Evolutionary conservation across 1,140 invertebrate species (phyloP).

Genomic region (Caenorhabditis elegans): DNA sequence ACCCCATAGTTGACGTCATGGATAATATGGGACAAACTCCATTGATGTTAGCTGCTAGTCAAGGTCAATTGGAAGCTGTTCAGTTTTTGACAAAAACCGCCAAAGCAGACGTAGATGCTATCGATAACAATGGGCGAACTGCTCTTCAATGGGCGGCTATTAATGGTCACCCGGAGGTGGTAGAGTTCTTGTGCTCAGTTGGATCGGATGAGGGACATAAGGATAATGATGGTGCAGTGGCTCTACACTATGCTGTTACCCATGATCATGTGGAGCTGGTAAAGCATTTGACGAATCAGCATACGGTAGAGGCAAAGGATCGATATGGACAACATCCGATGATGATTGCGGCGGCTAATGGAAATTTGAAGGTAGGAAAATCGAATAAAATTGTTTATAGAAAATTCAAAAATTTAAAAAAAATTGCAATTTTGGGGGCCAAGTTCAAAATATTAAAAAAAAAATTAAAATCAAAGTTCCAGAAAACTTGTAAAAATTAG

Average conservation of each 20-base stretch:
- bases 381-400: too few relatives aligned
- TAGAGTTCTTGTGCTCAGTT: slow-evolving; percentile 47
- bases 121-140: slow-evolving; percentile 45
- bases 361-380: slow-evolving; percentile 41
- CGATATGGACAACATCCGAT: slow-evolving; percentile 38
- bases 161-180: slow-evolving; percentile 41
- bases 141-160: slow-evolving; percentile 41
- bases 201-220: slow-evolving; percentile 51
- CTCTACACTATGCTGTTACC: slow-evolving; percentile 47
- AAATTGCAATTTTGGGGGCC: too few relatives aligned
- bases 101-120: slow-evolving; percentile 44
- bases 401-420: too few relatives aligned
- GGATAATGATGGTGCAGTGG: slow-evolving; percentile 50
- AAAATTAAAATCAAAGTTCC: too few relatives aligned
- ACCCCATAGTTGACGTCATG: slow-evolving; percentile 23
- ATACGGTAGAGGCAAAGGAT: slow-evolving; percentile 44
- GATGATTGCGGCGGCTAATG: slow-evolving; percentile 46
- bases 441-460: too few relatives aligned
- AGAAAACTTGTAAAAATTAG: too few relatives aligned
- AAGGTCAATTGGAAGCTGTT: slow-evolving; percentile 42
- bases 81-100: slow-evolving; percentile 26
- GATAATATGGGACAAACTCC: slow-evolving; percentile 45
- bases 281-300: slow-evolving; percentile 34
- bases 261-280: slow-evolving; percentile 34
- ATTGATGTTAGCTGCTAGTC: slow-evolving; percentile 47